phyloP scores from a whole-genome alignment of 1,140 invertebrate species.

The Drosophila leontia region DNA sequence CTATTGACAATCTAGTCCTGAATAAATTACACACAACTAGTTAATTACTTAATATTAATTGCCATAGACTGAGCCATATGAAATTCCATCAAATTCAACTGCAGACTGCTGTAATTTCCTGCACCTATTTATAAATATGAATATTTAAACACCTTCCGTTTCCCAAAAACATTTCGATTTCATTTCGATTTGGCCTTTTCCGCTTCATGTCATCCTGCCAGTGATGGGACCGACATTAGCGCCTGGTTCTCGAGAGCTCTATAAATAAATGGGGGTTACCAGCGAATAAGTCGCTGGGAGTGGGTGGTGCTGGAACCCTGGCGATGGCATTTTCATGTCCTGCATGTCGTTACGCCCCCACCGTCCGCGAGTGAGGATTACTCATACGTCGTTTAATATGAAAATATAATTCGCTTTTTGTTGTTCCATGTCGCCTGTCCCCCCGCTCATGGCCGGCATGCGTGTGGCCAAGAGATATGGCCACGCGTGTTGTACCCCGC shows the following conservation, averaged over 20 bases:
- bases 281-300: background rate
- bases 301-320: constrained; percentile 15
- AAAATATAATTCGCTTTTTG: constrained; percentile 73
- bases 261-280: constrained; percentile 45
- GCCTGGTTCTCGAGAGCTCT: constrained; percentile 35
- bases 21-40: background rate
- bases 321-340: constrained; percentile 47
- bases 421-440: constrained; percentile 45
- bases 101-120: constrained; percentile 7
- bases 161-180: constrained; percentile 18
- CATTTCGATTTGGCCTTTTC: constrained; percentile 8
- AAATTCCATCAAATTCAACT: background rate
- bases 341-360: constrained; percentile 1
- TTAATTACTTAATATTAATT: background rate
- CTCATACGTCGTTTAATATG: constrained; percentile 62
- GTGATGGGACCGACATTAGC: constrained; percentile 49
- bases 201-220: constrained; percentile 34
- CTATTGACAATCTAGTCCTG: too few relatives aligned
- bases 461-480: constrained; percentile 60
- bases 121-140: constrained; percentile 31
- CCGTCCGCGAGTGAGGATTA: constrained; percentile 32
- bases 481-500: constrained; percentile 11
- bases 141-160: constrained; percentile 33
- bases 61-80: too few relatives aligned
- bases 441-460: constrained; percentile 26